Conservation (phyloP, 2,113 vertebrate species). For the Parotia lawesii region DNA sequence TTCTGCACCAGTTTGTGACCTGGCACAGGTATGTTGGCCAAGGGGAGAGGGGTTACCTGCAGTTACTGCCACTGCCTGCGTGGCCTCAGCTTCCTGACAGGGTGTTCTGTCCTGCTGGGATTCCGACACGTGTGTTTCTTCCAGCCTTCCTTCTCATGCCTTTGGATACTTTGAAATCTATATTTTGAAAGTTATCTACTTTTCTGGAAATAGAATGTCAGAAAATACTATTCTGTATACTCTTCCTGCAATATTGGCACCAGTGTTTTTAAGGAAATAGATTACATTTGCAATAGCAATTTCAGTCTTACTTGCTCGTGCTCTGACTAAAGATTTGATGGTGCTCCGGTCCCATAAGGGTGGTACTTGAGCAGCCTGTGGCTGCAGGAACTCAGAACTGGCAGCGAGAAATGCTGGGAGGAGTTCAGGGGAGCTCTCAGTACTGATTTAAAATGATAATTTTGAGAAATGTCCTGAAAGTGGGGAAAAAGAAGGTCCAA, state of each 20-base stretch:
- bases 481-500: background rate
- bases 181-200: background rate
- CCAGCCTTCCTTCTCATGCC: background rate
- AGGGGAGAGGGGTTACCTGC: background rate
- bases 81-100: background rate
- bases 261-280: background rate
- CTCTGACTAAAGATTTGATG: background rate
- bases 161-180: background rate
- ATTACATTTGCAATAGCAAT: background rate
- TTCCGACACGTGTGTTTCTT: fast-evolving
- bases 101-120: background rate
- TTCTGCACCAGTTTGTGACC: background rate
- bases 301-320: background rate
- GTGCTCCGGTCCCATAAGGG: background rate
- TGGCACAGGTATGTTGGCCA: background rate
- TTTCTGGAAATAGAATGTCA: background rate
- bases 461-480: background rate
- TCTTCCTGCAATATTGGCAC: background rate
- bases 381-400: background rate
- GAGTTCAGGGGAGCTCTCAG: background rate
- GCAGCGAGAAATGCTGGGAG: background rate
- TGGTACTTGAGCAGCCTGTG: background rate
- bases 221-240: background rate
- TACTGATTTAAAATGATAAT: background rate
- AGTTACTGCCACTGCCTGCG: fast-evolving